Evolutionary conservation across 2,113 vertebrate genomes (phyloP), one percentile per base, ranked within the genome.

Genomic region (Tupaia chinensis): DNA sequence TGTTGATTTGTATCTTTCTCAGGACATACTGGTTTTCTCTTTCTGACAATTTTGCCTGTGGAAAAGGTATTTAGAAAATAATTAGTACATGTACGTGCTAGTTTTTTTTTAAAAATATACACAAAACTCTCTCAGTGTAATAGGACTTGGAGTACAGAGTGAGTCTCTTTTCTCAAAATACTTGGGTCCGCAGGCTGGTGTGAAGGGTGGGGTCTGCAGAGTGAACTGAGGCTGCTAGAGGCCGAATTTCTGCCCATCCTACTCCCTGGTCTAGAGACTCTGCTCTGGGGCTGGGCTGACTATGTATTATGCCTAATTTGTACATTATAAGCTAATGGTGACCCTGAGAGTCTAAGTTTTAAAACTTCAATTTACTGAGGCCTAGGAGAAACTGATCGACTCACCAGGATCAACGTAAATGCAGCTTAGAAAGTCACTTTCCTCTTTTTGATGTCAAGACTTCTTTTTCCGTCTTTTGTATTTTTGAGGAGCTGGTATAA

Each of bases 1-100:
- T 98, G 61, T 91, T 98, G 6, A 98, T 98, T 93, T 99, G 98
- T 17, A 89, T 97, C 94, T 97, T 99, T 98, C 99, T 98, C 78
- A 98, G 93, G 13, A 91, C 61, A 7, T 98, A 99, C 65, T 99
- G 98, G 88, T 99, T 99, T 97, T 98, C 99, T 98, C 99, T 99
- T 87, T 98, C 97, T 17, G 98, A 96, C 96, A 99, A 98, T 95
- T 98, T 98, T 23, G 68, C 97, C 99, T 99, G 96, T 54, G 80
- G 95, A 34, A 44, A 91, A 68, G 66, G 22, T 29, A 12, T 93
- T 93, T 95, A 83, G 66, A 79, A 93, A 96, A 95, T 68, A 76
- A 70, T 95, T 16, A 91, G 63, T 78, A 34, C 54, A 72, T 70
- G 17, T 63, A 16, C 9, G 56, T 15, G 89, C 2, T 25, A 78